These are phyloP conservation scores for Empis livida DNA, from an alignment of 2,888 invertebrate genomes.

Conservation along the genomic window DNA sequence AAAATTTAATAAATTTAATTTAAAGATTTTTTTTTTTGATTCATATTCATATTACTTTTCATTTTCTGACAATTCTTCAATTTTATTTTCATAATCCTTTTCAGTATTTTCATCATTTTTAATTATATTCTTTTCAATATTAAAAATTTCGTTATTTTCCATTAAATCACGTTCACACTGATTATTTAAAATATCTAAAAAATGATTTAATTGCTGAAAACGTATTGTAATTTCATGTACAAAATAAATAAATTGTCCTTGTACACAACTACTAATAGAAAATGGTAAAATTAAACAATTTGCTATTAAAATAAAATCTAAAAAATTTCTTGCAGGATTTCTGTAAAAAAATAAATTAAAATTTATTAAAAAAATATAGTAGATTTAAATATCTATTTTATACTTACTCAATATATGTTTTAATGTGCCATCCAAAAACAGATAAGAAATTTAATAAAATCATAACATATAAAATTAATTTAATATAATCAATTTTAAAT, in stretches of 20 bases:
- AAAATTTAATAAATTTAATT: no score
- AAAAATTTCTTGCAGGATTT: constrained; percentile 18
- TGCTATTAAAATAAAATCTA: constrained; percentile 23
- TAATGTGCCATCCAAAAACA: neutral
- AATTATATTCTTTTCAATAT: constrained; percentile 22
- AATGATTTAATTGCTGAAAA: constrained; percentile 25
- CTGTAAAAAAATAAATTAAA: constrained; percentile 11
- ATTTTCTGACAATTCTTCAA: neutral
- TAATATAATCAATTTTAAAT: neutral
- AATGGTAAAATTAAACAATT: constrained; percentile 23
- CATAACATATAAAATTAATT: neutral
- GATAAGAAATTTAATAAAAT: neutral
- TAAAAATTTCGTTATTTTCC: constrained; percentile 23
- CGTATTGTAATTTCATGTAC: constrained; percentile 30
- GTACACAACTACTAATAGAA: constrained; percentile 25
- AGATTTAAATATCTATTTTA: neutral
- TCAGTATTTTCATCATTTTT: constrained; percentile 3
- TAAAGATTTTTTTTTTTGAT: neutral
- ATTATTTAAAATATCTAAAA: constrained; percentile 27
- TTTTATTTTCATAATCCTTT: constrained; percentile 5
- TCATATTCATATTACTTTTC: neutral
- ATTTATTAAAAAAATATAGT: neutral
- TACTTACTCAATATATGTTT: neutral
- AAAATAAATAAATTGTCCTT: constrained; percentile 29
- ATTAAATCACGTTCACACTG: constrained; percentile 23